These are phyloP conservation scores for Cynopterus sphinx DNA, from an alignment of 2,797 vertebrate species.

Conservation along the genomic window DNA sequence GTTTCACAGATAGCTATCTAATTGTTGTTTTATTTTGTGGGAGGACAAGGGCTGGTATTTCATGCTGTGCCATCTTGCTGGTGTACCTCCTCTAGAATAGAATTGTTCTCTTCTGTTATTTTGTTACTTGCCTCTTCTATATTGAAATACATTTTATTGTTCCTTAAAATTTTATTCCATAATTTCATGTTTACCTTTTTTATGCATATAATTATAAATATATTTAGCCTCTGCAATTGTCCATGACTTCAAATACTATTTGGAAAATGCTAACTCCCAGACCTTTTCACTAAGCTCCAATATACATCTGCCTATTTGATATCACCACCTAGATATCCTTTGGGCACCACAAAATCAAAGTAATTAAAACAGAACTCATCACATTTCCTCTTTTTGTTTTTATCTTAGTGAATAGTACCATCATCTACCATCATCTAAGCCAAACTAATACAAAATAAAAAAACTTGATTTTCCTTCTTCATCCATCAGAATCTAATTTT, in stretches of 20 bases:
- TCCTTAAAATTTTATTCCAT: neutral
- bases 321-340: neutral
- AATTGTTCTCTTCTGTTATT: neutral
- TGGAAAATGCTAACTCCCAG: neutral
- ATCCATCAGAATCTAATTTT: neutral
- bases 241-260: neutral
- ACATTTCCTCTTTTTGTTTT: neutral
- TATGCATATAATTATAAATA: neutral
- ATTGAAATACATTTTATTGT: neutral
- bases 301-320: neutral
- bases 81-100: neutral
- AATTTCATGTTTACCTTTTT: neutral
- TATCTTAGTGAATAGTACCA: neutral
- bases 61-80: neutral
- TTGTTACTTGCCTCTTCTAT: neutral
- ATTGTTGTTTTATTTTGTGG: neutral
- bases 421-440: neutral
- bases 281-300: neutral
- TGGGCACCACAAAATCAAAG: neutral
- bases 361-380: neutral
- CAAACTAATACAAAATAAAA: neutral
- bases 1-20: neutral
- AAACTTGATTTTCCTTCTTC: neutral
- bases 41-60: neutral
- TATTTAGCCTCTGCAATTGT: neutral